Base-by-base conservation (phyloP, 2,113 vertebrate species). In the Microcebus jonahi region DNA sequence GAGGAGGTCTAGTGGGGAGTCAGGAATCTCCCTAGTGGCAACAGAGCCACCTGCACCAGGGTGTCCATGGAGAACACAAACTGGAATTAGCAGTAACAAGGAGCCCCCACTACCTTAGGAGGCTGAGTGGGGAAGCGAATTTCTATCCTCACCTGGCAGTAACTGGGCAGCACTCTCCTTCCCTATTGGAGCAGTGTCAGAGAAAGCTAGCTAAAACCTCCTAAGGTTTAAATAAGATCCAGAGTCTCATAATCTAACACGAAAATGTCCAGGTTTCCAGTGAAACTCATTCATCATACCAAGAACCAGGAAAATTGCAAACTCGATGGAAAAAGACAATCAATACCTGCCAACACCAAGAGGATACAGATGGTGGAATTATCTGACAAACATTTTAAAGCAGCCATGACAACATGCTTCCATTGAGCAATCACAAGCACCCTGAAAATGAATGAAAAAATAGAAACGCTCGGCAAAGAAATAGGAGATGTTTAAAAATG, bases 401-500 rank as follows among this genome's bases (percentile, higher is more conserved):
- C 29, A 45, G 68, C 15, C 77, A 81, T 20, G n/a, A 42, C 18
- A 45, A 65, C 42, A 94, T 23, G 10, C 34, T 21, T 77, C 34
- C 36, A 9, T 36, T 36, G 15, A 29, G 15, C 73, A 39, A 48
- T 20, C 36, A 36, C 15, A 36, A 80, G n/a, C 67, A 71, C 21
- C 29, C 42, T 81, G 39, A 61, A 91, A 67, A 68, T 48, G 55
- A 77, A 71, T 61, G 17, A 88, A 86, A 63, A 92, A 25, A 67
- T 15, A 61, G 77, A 45, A 61, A 71, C 3, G 23, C 21, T 68
- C 21, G 29, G 65, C 3, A 34, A n/a, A n/a, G 23, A 34, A 29
- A 61, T 18, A 48, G n/a, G 48, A 86, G 34, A 68, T 20, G 21
- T 90, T 76, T 77, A 50, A 25, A 92, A 85, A 18, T n/a, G 13